Evolutionary conservation across 2,797 vertebrate genomes (phyloP).

Genomic region (Alcedo quadribrachys): DNA sequence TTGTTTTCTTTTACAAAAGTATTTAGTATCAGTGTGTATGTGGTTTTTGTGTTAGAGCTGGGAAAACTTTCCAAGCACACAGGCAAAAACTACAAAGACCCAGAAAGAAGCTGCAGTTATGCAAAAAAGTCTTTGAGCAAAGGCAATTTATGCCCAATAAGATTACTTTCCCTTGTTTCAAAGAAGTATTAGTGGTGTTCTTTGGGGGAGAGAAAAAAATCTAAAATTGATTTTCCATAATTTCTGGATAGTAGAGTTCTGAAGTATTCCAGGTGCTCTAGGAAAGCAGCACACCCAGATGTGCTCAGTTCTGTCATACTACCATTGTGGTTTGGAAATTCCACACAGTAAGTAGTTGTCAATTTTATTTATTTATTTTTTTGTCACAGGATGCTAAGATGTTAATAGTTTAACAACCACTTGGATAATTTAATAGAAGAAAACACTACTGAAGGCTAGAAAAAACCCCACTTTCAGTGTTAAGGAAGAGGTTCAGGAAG

Average conservation of each 20-base stretch:
- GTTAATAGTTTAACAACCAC: neutral
- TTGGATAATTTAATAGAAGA: neutral
- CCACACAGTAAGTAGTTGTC: no score
- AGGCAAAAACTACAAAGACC: neutral
- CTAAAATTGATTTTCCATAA: neutral
- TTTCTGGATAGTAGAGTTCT: neutral
- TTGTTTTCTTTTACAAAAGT: neutral
- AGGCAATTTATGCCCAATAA: neutral
- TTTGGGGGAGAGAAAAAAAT: no score
- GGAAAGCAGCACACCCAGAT: neutral
- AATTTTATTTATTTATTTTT: neutral
- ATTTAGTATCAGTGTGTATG: neutral
- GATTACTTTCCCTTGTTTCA: neutral
- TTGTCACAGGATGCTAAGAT: neutral
- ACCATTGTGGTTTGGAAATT: neutral
- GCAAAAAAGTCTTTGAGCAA: neutral
- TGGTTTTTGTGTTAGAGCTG: neutral
- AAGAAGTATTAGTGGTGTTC: neutral
- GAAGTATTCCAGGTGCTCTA: neutral
- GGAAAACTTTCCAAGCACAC: neutral
- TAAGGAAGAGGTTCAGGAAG: neutral
- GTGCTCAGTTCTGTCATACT: neutral
- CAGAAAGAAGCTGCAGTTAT: neutral
- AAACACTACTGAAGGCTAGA: neutral
- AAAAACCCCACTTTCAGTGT: neutral